Evolutionary conservation across 1,140 invertebrate genomes (phyloP).

Genomic region (Lasaia peninsularis): DNA sequence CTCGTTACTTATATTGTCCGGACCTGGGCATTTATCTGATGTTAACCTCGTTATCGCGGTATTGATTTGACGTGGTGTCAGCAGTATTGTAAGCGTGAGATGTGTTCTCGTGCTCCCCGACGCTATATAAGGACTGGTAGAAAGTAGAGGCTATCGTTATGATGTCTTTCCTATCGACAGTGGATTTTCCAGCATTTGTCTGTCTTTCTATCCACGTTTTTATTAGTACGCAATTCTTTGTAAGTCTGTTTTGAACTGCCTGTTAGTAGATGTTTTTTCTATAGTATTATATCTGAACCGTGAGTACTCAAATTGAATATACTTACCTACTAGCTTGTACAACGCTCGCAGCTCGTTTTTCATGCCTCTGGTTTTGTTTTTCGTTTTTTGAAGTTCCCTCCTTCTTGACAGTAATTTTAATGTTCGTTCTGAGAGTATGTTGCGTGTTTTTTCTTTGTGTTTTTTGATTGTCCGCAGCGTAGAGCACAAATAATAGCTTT

Average conservation of each 20-base stretch:
- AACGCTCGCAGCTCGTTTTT: background rate
- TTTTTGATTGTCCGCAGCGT: background rate
- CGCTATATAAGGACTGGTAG: constrained; percentile 4
- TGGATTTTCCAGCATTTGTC: background rate
- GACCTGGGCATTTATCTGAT: too few species aligned
- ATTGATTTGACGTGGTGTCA: too few species aligned
- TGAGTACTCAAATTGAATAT: background rate
- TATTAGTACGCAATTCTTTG: background rate
- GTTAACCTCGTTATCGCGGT: too few species aligned
- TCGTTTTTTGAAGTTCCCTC: background rate
- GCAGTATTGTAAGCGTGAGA: too few species aligned
- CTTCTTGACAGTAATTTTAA: background rate
- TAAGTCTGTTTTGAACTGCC: background rate
- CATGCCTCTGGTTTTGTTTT: background rate
- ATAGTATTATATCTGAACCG: background rate
- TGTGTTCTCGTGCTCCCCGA: background rate
- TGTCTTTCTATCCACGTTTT: constrained; percentile 3
- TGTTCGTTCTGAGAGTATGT: background rate
- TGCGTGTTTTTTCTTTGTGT: background rate
- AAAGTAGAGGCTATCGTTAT: background rate
- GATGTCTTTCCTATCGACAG: background rate
- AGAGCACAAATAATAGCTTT: background rate
- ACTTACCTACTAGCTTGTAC: background rate
- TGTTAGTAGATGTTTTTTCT: background rate
- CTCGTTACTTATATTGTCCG: too few species aligned